These are phyloP conservation scores for Rhincodon typus DNA, from an alignment of 2,797 vertebrate genomes.

Conservation along the genomic window DNA sequence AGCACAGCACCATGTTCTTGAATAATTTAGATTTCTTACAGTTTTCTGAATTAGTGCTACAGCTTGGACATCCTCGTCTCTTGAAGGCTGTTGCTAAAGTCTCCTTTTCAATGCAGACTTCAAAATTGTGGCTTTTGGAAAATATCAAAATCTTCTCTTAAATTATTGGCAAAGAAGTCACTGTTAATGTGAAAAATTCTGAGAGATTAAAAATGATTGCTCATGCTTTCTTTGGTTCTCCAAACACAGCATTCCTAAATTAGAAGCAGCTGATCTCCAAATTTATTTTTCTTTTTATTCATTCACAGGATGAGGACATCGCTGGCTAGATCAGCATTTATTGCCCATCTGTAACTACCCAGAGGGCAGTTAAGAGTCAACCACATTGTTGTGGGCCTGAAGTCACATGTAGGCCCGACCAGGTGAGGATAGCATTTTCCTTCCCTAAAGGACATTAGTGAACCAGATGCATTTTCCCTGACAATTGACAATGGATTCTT, in stretches of 20 bases:
- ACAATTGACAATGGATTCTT: too few relatives aligned
- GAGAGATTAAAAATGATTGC: neutral
- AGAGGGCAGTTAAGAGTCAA: too few relatives aligned
- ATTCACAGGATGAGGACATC: too few relatives aligned
- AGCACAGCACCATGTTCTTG: neutral
- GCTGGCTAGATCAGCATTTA: too few relatives aligned
- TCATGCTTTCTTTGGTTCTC: neutral
- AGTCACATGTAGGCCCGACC: too few relatives aligned
- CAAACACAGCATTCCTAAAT: neutral
- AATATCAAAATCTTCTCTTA: neutral
- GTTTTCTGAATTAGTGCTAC: neutral
- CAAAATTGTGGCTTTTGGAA: neutral
- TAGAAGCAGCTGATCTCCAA: neutral
- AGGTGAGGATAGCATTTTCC: too few relatives aligned
- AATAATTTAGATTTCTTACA: neutral
- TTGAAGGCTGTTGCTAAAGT: neutral
- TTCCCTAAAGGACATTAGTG: too few relatives aligned
- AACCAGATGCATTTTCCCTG: too few relatives aligned
- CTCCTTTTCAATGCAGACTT: neutral
- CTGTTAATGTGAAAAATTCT: neutral
- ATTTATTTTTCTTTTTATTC: neutral
- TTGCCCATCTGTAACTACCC: too few relatives aligned
- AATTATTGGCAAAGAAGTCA: neutral
- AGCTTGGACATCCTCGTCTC: neutral
- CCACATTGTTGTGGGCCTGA: too few relatives aligned